A percentile compares a stretch with the other conserved stretches of the same genome.
phyloP scores from a whole-genome alignment of 1,140 invertebrate genomes.

The Achatina immaculata region DNA sequence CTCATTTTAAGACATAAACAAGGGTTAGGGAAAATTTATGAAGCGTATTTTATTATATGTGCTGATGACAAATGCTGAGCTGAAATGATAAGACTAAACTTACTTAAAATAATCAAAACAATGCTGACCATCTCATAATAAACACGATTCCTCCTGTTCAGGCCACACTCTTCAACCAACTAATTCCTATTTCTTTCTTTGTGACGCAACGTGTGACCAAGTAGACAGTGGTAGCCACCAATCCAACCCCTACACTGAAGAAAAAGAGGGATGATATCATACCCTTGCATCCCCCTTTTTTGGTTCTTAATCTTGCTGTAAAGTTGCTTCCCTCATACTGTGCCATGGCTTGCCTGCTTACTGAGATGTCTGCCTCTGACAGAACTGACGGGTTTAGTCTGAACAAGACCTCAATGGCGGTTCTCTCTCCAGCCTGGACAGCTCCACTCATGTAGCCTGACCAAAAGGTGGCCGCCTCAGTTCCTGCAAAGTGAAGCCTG shows the following conservation, averaged over 20 bases:
- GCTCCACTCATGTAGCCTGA: constrained; percentile 72
- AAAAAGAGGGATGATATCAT: neutral
- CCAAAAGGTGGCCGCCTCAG: constrained; percentile 70
- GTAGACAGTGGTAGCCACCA: neutral
- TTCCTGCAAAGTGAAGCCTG: constrained; percentile 70
- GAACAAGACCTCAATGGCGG: constrained; percentile 66
- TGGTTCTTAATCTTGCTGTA: neutral
- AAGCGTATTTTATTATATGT: too few species aligned
- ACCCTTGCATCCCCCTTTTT: neutral
- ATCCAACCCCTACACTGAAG: neutral
- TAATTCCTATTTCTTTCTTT: neutral
- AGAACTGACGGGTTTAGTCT: constrained; percentile 45
- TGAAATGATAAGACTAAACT: too few species aligned
- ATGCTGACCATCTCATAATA: too few species aligned
- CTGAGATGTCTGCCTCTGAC: neutral
- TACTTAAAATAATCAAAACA: too few species aligned
- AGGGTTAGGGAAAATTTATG: too few species aligned
- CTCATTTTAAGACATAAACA: too few species aligned
- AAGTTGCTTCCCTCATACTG: neutral
- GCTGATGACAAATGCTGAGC: too few species aligned
- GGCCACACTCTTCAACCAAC: neutral
- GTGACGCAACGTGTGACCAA: neutral
- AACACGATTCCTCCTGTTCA: neutral
- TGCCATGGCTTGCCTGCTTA: neutral
- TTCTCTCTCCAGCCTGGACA: constrained; percentile 68